Evolutionary conservation across 1,140 invertebrate genomes (phyloP), one percentile per base, ranked within the genome.

Genomic region (Papilio aristodemus): DNA sequence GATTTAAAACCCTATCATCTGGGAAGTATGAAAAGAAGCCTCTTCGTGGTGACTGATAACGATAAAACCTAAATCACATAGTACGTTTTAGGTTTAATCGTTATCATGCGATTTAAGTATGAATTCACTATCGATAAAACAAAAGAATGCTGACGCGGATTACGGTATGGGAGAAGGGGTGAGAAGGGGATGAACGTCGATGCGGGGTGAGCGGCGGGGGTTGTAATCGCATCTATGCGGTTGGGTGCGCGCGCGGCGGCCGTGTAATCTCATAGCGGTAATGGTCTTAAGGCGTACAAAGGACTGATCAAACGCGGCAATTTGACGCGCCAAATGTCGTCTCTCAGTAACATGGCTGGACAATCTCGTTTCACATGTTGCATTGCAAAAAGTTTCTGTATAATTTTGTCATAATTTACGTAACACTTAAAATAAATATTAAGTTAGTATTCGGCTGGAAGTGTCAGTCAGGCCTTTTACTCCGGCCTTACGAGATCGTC

Each of bases 201-300:
- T 10, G 69, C 54, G 68, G 37, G 13, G 39, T 7, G 59, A 14
- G 58, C 54, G 38, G 37, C 43, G 58, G 38, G 64, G 54, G 77
- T 63, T 68, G 66, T 87, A 86, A 85, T 85, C 83, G 77, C 77
- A 77, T 87, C 74, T 68, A 54, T 60, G 37, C 78, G 80, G 77
- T 77, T 75, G 80, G 79, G 72, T 83, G 83, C 80, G 84, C 81
- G 79, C 78, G 80, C 85, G 83, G 77, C 77, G 77, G 71, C 78
- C 82, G 81, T 78, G 73, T 87, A 89, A 89, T 89, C 86, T 80
- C 74, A 75, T 89, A 87, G 79, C 78, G 67, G 70, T 89, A 89
- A 89, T 86, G 77, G 81, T 85, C 86, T 89, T 89, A 88, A 85
- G 80, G 81, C 81, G 79, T 74, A 87, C 85, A 87, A 89, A 87